Percentiles rank a stretch among this genome's conserved stretches.
phyloP scores from a whole-genome alignment of 2,888 invertebrate species.

The Anodontia alba region DNA sequence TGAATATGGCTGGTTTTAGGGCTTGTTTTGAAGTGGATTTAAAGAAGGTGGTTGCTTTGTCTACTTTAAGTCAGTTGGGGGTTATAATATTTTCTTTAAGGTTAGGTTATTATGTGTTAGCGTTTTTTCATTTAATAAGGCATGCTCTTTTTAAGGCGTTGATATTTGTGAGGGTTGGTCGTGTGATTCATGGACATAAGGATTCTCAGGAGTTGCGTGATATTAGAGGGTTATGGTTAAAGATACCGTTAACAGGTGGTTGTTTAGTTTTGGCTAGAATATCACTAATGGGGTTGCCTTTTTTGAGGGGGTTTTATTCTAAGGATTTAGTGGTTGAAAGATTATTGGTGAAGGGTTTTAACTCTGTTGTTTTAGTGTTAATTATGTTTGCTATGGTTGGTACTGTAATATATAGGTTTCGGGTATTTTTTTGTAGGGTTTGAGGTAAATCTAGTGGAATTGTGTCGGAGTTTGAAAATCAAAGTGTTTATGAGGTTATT shows the following conservation, averaged over 20 bases:
- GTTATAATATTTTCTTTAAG: slow-evolving; percentile 90
- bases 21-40: slow-evolving; percentile 87
- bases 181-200: slow-evolving; percentile 89
- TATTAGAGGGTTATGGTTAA: slow-evolving; percentile 61
- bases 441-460: background rate
- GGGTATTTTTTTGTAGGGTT: background rate
- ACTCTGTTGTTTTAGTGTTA: background rate
- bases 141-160: slow-evolving; percentile 92
- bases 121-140: slow-evolving; percentile 90
- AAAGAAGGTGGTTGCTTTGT: slow-evolving; percentile 92
- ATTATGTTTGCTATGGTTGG: background rate
- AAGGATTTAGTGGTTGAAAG: slow-evolving; percentile 77
- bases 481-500: background rate
- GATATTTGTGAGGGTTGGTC: slow-evolving; percentile 90
- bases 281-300: slow-evolving; percentile 75
- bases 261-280: slow-evolving; percentile 63
- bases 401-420: background rate
- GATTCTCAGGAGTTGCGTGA: slow-evolving; percentile 90
- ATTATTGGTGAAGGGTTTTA: slow-evolving; percentile 16
- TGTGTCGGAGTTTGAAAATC: background rate
- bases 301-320: slow-evolving; percentile 79
- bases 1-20: slow-evolving; percentile 81
- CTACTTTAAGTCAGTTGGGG: slow-evolving; percentile 91
- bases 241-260: slow-evolving; percentile 69
- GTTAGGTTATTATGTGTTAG: slow-evolving; percentile 87